phyloP scores from a whole-genome alignment of 2,797 vertebrate genomes.

The Menidia menidia region DNA sequence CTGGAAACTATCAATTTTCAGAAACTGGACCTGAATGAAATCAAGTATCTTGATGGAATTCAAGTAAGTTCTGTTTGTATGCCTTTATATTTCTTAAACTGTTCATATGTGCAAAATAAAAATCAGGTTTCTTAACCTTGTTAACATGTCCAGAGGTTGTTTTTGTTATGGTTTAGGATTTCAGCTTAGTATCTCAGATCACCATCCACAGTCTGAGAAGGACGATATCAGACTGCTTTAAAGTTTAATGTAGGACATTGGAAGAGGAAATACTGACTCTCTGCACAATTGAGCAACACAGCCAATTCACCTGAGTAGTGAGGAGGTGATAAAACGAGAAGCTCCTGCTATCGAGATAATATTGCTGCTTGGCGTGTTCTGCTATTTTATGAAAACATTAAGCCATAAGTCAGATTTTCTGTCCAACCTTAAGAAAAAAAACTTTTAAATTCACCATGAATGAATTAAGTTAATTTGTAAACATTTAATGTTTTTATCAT shows the following conservation, averaged over 20 bases:
- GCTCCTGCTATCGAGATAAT: neutral
- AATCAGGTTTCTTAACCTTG: too few relatives aligned
- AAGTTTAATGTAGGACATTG: neutral
- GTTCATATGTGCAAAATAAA: too few relatives aligned
- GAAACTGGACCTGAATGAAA: conserved; percentile 72
- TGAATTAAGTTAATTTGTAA: neutral
- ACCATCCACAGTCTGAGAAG: neutral
- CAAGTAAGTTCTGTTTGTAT: conserved; percentile 81
- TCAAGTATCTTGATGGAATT: conserved; percentile 80
- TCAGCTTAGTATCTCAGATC: neutral
- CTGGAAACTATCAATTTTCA: conserved; percentile 90
- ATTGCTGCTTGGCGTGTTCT: neutral
- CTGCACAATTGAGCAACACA: neutral
- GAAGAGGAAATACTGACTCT: neutral
- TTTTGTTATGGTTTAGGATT: neutral
- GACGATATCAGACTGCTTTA: neutral
- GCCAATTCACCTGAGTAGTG: neutral
- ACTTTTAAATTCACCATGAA: neutral
- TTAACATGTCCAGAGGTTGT: too few relatives aligned
- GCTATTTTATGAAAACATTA: neutral
- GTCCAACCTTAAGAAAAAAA: too few relatives aligned
- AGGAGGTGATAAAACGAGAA: neutral
- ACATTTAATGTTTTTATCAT: neutral
- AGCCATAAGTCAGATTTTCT: too few relatives aligned
- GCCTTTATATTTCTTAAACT: neutral